Evolutionary conservation across 2,888 invertebrate species (phyloP).

Genomic region (Mycalesis mineus): DNA sequence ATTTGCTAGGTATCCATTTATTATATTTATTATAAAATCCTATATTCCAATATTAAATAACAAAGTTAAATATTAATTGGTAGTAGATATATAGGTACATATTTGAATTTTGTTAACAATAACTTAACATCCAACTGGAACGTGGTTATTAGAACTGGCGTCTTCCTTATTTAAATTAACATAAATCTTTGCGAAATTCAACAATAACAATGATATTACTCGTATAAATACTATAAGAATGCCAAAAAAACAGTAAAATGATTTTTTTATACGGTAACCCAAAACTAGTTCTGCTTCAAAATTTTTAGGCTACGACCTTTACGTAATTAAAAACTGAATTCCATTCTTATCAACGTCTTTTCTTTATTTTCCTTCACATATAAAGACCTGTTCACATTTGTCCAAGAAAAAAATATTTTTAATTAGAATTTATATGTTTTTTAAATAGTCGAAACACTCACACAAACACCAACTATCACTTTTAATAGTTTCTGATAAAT

Average conservation of each 20-base stretch:
- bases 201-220: background rate
- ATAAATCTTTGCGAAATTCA: background rate
- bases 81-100: too few species aligned
- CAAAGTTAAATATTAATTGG: too few species aligned
- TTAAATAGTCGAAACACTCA: too few species aligned
- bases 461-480: too few species aligned
- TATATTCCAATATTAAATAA: too few species aligned
- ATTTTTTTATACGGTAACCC: background rate
- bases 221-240: background rate
- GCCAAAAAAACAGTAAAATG: background rate
- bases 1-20: too few species aligned
- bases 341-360: background rate
- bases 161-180: background rate
- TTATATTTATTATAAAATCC: too few species aligned
- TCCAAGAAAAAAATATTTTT: background rate
- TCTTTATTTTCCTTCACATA: background rate
- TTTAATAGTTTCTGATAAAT: too few species aligned
- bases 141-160: background rate
- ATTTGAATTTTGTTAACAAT: too few species aligned
- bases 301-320: background rate
- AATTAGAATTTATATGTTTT: background rate
- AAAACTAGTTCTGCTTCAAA: background rate
- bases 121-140: too few species aligned
- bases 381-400: background rate
- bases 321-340: background rate